A percentile compares a stretch with the other conserved stretches of the same genome.
These are phyloP conservation scores for Muscicapa adusta DNA, from an alignment of 2,113 vertebrate genomes.

Conservation along the genomic window DNA sequence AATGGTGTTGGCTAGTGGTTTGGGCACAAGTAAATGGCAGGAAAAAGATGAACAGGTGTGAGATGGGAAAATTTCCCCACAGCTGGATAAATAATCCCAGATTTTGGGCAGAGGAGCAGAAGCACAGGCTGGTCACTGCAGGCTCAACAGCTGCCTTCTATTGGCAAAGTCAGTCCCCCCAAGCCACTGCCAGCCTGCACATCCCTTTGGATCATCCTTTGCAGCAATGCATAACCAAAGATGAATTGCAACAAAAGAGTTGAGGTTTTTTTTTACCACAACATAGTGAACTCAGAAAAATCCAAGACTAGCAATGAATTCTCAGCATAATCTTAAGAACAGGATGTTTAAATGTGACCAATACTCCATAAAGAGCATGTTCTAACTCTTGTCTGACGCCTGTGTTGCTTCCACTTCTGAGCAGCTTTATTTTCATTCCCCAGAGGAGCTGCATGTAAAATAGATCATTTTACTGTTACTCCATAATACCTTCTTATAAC, in stretches of 20 bases:
- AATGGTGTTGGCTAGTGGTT: fast-evolving
- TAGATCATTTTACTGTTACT: constrained; percentile 4
- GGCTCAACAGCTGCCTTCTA: background rate
- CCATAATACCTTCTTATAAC: constrained; percentile 20
- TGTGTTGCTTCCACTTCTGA: background rate
- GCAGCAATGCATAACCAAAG: background rate
- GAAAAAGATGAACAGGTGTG: background rate
- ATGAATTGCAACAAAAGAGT: background rate
- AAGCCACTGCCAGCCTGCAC: background rate
- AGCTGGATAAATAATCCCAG: background rate
- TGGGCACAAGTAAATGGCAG: background rate
- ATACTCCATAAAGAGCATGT: background rate
- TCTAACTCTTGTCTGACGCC: constrained; percentile 5
- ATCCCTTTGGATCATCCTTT: background rate
- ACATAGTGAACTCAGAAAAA: constrained; percentile 33
- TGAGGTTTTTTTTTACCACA: constrained; percentile 15
- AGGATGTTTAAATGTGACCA: constrained; percentile 15
- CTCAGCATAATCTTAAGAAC: background rate
- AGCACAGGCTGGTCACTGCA: background rate
- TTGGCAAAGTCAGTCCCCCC: background rate
- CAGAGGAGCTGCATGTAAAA: constrained; percentile 34
- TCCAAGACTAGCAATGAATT: background rate
- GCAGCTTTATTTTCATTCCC: constrained; percentile 35
- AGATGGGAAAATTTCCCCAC: background rate
- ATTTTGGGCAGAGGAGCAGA: background rate